Evolutionary conservation across 2,888 invertebrate species (phyloP).

Genomic region (Leptinotarsa haldemani): DNA sequence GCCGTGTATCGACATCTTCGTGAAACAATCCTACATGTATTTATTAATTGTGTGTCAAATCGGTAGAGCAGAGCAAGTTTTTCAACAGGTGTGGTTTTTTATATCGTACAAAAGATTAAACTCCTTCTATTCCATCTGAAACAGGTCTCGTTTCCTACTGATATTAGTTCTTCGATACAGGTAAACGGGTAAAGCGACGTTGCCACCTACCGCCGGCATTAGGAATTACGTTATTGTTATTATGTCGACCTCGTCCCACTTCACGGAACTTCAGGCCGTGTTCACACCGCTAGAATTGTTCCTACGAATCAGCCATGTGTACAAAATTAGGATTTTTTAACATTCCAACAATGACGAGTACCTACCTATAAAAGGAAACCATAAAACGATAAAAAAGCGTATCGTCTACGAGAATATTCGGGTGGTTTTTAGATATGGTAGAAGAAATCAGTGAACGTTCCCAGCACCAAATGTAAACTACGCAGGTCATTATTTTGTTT

Average conservation of each 20-base stretch:
- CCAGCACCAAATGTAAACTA: neutral
- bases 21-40: neutral
- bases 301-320: slow-evolving; percentile 47
- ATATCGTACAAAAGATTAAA: slow-evolving; percentile 4
- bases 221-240: slow-evolving; percentile 58
- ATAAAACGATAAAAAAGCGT: neutral
- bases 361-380: neutral
- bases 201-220: slow-evolving; percentile 49
- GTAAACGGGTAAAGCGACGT: slow-evolving; percentile 53
- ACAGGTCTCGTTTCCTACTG: slow-evolving; percentile 14
- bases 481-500: neutral
- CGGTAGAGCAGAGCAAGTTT: neutral
- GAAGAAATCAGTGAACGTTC: neutral
- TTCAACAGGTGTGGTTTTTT: slow-evolving; percentile 19
- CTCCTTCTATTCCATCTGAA: neutral
- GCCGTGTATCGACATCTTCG: neutral
- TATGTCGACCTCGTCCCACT: slow-evolving; percentile 65
- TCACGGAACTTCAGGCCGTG: slow-evolving; percentile 62
- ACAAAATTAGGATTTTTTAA: slow-evolving; percentile 33
- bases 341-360: neutral
- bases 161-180: slow-evolving; percentile 42
- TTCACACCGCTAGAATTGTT: slow-evolving; percentile 56
- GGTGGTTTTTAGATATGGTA: neutral
- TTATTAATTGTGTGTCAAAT: slow-evolving; percentile 5
- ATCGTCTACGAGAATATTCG: neutral